Conservation (phyloP, 2,888 invertebrate species). For the Aricia artaxerxes region DNA sequence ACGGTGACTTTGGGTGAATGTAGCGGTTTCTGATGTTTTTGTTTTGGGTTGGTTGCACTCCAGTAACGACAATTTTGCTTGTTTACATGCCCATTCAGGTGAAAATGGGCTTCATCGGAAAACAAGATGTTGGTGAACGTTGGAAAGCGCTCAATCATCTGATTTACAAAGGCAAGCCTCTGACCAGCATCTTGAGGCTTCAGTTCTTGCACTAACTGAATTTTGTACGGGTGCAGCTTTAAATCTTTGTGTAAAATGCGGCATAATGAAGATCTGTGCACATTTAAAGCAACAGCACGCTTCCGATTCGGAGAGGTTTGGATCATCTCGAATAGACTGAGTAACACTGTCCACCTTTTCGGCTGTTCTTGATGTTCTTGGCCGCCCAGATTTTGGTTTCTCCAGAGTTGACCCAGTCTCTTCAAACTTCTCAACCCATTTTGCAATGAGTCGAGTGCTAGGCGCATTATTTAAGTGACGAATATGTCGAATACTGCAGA, state of each 20-base stretch:
- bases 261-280: constrained; percentile 33
- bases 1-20: constrained; percentile 42
- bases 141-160: constrained; percentile 32
- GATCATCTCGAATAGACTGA: constrained; percentile 40
- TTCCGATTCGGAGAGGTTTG: constrained; percentile 37
- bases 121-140: constrained; percentile 37
- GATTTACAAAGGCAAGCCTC: constrained; percentile 32
- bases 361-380: constrained; percentile 40
- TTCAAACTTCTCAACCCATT: constrained; percentile 34
- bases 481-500: constrained; percentile 38
- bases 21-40: constrained; percentile 37
- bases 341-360: constrained; percentile 40
- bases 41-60: constrained; percentile 32
- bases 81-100: constrained; percentile 41
- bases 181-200: constrained; percentile 19
- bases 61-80: constrained; percentile 43
- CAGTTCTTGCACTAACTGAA: constrained; percentile 31
- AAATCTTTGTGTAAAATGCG: constrained; percentile 31
- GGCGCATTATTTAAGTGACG: constrained; percentile 34
- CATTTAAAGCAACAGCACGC: constrained; percentile 34
- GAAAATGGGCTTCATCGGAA: constrained; percentile 40
- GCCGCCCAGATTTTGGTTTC: constrained; percentile 42
- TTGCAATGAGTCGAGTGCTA: constrained; percentile 23
- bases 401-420: constrained; percentile 40
- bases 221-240: constrained; percentile 32